These are phyloP conservation scores for Anguilla anguilla DNA, from an alignment of 2,797 vertebrate genomes.

Conservation along the genomic window DNA sequence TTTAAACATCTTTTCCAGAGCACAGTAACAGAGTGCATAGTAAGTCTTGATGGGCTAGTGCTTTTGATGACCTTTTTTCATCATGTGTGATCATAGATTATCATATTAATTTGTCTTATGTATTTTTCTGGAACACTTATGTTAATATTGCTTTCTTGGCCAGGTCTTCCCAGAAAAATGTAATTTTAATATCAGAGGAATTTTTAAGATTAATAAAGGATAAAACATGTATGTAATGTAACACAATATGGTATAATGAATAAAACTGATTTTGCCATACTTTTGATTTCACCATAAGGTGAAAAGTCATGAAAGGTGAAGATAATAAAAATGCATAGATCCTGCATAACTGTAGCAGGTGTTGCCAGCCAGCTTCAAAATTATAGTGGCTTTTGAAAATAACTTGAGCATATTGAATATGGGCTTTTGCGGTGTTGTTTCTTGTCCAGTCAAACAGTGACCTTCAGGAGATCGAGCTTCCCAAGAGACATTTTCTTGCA, in stretches of 20 bases:
- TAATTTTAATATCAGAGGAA: neutral
- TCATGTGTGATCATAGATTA: neutral
- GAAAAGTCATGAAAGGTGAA: no score
- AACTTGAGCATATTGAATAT: neutral
- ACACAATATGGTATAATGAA: neutral
- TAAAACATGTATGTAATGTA: neutral
- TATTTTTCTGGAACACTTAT: neutral
- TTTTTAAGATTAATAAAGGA: neutral
- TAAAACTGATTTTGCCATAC: neutral
- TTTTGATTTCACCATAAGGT: neutral
- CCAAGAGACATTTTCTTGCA: neutral
- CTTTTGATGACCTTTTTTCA: neutral
- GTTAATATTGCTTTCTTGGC: neutral
- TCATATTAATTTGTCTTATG: neutral
- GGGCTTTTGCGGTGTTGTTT: neutral
- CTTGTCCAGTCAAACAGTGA: neutral
- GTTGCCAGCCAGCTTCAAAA: neutral
- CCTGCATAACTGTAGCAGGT: conserved; percentile 6
- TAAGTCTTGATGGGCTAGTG: neutral
- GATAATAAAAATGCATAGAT: neutral
- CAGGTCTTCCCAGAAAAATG: neutral
- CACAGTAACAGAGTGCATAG: neutral
- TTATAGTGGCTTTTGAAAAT: neutral
- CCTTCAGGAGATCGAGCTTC: neutral
- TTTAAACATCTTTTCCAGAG: neutral